A percentile compares a stretch with the other conserved stretches of the same genome.
These are phyloP conservation scores for Bostrychus sinensis DNA, from an alignment of 2,113 vertebrate species.

Conservation along the genomic window DNA sequence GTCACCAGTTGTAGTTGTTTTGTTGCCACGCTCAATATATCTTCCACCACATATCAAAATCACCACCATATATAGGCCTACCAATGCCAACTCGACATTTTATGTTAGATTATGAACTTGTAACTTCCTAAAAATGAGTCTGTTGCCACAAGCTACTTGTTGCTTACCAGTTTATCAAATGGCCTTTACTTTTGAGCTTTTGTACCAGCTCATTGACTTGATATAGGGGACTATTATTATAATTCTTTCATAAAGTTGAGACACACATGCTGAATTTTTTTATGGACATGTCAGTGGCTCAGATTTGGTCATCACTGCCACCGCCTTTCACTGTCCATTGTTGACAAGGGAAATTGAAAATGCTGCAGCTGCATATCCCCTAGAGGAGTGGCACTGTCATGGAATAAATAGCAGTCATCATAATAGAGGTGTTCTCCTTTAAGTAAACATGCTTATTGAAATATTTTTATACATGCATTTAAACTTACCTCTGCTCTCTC, in stretches of 20 bases:
- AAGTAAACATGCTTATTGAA: neutral
- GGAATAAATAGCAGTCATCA: conserved; percentile 13
- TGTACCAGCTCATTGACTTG: neutral
- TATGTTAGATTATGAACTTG: too few species aligned
- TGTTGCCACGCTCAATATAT: too few species aligned
- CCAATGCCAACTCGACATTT: too few species aligned
- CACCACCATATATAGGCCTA: too few species aligned
- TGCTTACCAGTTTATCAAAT: too few species aligned
- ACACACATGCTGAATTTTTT: neutral
- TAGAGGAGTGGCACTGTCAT: conserved; percentile 39
- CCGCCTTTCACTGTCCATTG: conserved; percentile 16
- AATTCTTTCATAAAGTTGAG: neutral
- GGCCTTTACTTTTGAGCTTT: neutral
- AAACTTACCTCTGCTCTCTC: neutral
- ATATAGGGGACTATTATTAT: neutral
- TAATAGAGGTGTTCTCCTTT: neutral
- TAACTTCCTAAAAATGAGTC: too few species aligned
- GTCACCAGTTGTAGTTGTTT: neutral
- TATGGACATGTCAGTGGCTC: neutral
- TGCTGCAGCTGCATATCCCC: conserved; percentile 66
- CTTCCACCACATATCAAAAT: too few species aligned
- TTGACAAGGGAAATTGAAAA: conserved; percentile 21
- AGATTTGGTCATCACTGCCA: neutral
- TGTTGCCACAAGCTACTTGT: too few species aligned
- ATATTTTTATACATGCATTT: too few species aligned